Percentiles rank a stretch among this genome's conserved stretches.
phyloP scores from a whole-genome alignment of 64 coral and sea anemone species.

The Montipora capricornis region DNA sequence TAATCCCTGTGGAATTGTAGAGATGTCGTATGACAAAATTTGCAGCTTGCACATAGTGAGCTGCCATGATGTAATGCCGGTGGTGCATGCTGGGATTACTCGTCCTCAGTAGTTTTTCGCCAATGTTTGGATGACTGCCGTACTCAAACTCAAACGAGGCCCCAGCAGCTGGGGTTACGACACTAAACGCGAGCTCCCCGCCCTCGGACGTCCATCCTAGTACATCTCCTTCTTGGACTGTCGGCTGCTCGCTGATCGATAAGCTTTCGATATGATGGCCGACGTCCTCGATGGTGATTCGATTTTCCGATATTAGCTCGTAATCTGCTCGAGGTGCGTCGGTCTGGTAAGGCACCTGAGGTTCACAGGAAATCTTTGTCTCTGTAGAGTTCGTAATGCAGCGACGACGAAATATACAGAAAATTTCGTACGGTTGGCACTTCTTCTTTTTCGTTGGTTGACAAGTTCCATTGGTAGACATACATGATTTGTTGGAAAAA shows the following conservation, averaged over 20 bases:
- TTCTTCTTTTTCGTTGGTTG: conserved; percentile 15
- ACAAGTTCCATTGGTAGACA: conserved; percentile 22
- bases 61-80: conserved; percentile 73
- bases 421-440: conserved; percentile 58
- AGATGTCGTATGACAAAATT: conserved; percentile 78
- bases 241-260: conserved; percentile 34
- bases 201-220: conserved; percentile 67
- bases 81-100: conserved; percentile 39
- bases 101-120: conserved; percentile 55
- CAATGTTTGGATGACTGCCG: conserved; percentile 14
- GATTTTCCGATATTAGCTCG: conserved; percentile 61
- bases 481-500: conserved; percentile 71
- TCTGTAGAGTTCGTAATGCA: conserved; percentile 72
- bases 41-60: conserved; percentile 74
- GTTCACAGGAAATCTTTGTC: conserved; percentile 41
- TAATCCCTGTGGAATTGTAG: conserved; percentile 60
- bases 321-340: conserved; percentile 72
- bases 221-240: conserved; percentile 71
- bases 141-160: conserved; percentile 63
- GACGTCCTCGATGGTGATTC: conserved; percentile 47
- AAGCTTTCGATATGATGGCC: conserved; percentile 80
- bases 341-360: conserved; percentile 51
- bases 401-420: conserved; percentile 72
- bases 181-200: conserved; percentile 69
- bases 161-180: conserved; percentile 2